A percentile compares a stretch with the other conserved stretches of the same genome.
Conservation (phyloP, 2,888 invertebrate genomes). For the Caenorhabditis angaria region DNA sequence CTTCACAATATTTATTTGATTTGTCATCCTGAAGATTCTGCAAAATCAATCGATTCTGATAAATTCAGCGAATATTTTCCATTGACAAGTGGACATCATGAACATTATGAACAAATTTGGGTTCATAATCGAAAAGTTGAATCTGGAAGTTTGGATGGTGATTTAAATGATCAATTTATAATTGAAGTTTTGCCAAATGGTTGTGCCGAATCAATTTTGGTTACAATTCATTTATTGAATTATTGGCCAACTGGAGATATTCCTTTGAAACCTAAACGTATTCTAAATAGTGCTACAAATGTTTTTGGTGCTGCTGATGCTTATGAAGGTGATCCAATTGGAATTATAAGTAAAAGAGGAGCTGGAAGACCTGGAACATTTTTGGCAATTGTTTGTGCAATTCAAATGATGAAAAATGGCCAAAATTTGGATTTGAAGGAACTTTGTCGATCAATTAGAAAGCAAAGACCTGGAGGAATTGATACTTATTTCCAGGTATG, state of each 20-base stretch:
- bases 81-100: constrained; percentile 1
- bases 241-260: constrained; percentile 1
- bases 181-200: constrained; percentile 9
- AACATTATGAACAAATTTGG: constrained; percentile 11
- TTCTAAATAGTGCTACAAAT: not conserved
- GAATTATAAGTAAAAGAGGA: constrained; percentile 7
- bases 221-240: not conserved
- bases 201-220: constrained; percentile 4
- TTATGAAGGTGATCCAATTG: constrained; percentile 6
- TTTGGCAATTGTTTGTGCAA: not conserved
- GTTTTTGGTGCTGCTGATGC: not conserved
- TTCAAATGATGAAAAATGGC: constrained; percentile 6
- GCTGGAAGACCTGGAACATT: constrained; percentile 8
- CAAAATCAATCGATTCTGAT: not conserved
- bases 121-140: constrained; percentile 7
- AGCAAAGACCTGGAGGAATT: not conserved
- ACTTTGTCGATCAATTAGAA: not conserved
- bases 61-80: constrained; percentile 9
- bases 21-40: constrained; percentile 2
- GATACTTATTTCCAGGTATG: not conserved
- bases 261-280: not conserved
- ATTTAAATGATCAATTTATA: not conserved
- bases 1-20: constrained; percentile 3
- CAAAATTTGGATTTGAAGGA: constrained; percentile 1
- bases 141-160: not conserved